These are phyloP conservation scores for Holacanthella duospinosa DNA, from an alignment of 2,888 invertebrate genomes.

Conservation along the genomic window DNA sequence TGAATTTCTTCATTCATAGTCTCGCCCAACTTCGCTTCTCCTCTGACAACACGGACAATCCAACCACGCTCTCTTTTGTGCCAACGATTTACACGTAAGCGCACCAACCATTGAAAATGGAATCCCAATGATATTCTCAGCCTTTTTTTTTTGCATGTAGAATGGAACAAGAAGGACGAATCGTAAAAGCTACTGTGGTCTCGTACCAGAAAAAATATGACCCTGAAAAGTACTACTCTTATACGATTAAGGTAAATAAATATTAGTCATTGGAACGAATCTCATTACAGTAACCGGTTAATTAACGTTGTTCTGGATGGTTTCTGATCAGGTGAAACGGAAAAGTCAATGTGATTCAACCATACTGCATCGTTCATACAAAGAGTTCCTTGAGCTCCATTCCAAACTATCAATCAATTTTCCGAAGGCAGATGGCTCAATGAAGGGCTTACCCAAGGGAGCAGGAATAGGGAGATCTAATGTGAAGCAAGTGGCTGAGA, in stretches of 20 bases:
- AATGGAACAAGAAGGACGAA: slow-evolving; percentile 77
- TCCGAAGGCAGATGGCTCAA: slow-evolving; percentile 55
- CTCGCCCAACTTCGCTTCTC: slow-evolving; percentile 84
- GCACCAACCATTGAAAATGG: too few species aligned
- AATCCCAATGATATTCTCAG: neutral
- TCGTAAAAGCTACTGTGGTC: slow-evolving; percentile 71
- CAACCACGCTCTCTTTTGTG: slow-evolving; percentile 74
- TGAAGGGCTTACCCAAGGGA: slow-evolving; percentile 36
- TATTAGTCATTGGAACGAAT: neutral
- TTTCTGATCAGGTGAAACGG: slow-evolving; percentile 58
- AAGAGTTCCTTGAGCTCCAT: slow-evolving; percentile 93
- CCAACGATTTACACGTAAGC: slow-evolving; percentile 85
- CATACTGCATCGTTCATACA: slow-evolving; percentile 84
- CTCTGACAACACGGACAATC: slow-evolving; percentile 67
- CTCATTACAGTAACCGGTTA: too few species aligned
- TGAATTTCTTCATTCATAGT: slow-evolving; percentile 97
- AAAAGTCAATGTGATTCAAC: slow-evolving; percentile 75
- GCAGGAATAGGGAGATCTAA: slow-evolving; percentile 66
- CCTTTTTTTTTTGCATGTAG: slow-evolving; percentile 46
- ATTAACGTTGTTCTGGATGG: neutral
- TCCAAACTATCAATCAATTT: slow-evolving; percentile 85
- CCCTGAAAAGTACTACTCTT: slow-evolving; percentile 95
- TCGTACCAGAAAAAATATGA: slow-evolving; percentile 90
- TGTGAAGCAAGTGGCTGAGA: slow-evolving; percentile 87
- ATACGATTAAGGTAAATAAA: slow-evolving; percentile 47